Conservation (phyloP, 1,140 invertebrate genomes). For the Dryas iulia region DNA sequence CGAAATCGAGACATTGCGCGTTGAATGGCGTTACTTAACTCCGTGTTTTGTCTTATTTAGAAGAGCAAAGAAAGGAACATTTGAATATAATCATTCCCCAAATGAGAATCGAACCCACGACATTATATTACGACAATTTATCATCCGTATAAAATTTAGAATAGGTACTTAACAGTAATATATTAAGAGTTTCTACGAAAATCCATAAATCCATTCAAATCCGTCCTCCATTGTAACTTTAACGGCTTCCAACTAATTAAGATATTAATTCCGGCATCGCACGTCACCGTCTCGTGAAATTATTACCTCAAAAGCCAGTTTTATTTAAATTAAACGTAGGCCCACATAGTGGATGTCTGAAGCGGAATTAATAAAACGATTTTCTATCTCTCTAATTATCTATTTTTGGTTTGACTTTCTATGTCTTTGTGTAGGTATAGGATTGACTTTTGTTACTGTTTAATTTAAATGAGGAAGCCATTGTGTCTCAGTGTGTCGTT, state of each 20-base stretch:
- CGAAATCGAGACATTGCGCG: too few relatives aligned
- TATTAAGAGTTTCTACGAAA: not conserved
- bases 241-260: slow-evolving; percentile 1
- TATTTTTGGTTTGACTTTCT: too few relatives aligned
- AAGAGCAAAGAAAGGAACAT: too few relatives aligned
- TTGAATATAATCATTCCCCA: too few relatives aligned
- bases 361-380: not conserved
- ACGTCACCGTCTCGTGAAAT: slow-evolving; percentile 4
- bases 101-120: too few relatives aligned
- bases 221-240: slow-evolving; percentile 4
- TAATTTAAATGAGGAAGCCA: too few relatives aligned
- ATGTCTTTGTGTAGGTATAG: too few relatives aligned
- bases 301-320: not conserved
- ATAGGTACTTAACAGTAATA: not conserved
- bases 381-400: not conserved
- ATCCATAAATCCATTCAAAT: slow-evolving; percentile 3
- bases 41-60: too few relatives aligned
- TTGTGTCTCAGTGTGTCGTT: too few relatives aligned
- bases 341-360: not conserved
- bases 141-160: not conserved
- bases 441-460: too few relatives aligned
- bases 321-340: slow-evolving; percentile 1
- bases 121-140: not conserved
- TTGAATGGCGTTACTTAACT: too few relatives aligned
- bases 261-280: slow-evolving; percentile 1